phyloP scores from a whole-genome alignment of 2,113 vertebrate genomes.

The Columba janthina region DNA sequence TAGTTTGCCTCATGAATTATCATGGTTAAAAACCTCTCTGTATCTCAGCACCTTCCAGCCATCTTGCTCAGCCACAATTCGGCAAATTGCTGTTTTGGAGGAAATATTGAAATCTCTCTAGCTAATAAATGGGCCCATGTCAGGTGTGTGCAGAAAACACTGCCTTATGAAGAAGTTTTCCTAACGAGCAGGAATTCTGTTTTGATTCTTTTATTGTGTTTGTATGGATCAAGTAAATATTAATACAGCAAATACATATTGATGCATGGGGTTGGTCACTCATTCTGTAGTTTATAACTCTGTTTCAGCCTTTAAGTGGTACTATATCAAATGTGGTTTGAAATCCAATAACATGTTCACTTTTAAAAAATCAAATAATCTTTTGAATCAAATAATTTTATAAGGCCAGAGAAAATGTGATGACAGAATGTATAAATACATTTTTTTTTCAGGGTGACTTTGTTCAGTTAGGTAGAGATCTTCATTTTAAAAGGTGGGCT shows the following conservation, averaged over 20 bases:
- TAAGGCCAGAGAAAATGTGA: conserved; percentile 25
- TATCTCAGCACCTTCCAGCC: conserved; percentile 16
- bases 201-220: conserved; percentile 45
- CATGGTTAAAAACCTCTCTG: not conserved
- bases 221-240: conserved; percentile 39
- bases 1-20: conserved; percentile 29
- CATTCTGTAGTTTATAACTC: conserved; percentile 23
- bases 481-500: conserved; percentile 8
- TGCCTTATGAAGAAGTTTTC: not conserved
- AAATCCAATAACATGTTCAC: conserved; percentile 21
- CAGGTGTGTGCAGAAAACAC: not conserved
- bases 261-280: not conserved
- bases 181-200: conserved; percentile 11
- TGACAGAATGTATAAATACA: conserved; percentile 26
- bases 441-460: not conserved
- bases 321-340: conserved; percentile 38
- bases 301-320: conserved; percentile 26
- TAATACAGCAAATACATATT: conserved; percentile 26
- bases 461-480: not conserved
- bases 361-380: conserved; percentile 55
- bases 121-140: not conserved
- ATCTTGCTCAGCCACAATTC: conserved; percentile 45
- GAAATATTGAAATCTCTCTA: not conserved
- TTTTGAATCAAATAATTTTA: conserved; percentile 57
- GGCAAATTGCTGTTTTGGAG: conserved; percentile 35